Evolutionary conservation across 2,113 vertebrate genomes (phyloP).

Genomic region (Laterallus jamaicensis): DNA sequence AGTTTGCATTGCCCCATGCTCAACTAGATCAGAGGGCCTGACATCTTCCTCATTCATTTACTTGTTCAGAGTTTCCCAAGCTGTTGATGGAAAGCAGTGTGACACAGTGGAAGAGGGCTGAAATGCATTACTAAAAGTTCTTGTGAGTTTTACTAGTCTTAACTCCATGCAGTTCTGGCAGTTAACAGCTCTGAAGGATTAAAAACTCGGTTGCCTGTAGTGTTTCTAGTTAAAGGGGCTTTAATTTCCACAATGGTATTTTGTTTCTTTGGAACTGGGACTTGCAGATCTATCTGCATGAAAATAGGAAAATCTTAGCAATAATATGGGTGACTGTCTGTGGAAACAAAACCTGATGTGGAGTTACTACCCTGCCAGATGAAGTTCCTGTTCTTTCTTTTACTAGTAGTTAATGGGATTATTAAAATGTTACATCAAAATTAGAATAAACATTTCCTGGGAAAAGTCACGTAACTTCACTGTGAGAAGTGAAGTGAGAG

Average conservation of each 20-base stretch:
- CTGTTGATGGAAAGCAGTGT: background rate
- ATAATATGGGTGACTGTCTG: background rate
- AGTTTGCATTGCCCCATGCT: background rate
- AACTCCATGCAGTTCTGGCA: background rate
- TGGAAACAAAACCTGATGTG: conserved; percentile 4
- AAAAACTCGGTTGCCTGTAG: background rate
- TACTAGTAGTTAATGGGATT: background rate
- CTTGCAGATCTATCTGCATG: background rate
- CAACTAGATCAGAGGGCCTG: background rate
- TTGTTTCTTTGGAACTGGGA: background rate
- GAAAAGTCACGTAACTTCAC: conserved; percentile 47
- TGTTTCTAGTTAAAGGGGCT: conserved; percentile 7
- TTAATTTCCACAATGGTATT: background rate
- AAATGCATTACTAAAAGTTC: background rate
- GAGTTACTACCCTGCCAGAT: background rate
- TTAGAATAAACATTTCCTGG: conserved; percentile 28
- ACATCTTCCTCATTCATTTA: background rate
- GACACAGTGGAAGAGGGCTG: background rate
- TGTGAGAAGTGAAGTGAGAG: background rate
- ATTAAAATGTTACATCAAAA: conserved; percentile 33
- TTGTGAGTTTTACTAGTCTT: background rate
- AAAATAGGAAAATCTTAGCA: background rate
- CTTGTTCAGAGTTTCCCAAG: background rate
- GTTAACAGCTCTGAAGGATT: background rate
- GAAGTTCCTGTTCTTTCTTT: conserved; percentile 30